phyloP scores from a whole-genome alignment of 2,797 vertebrate genomes.

The Scarus forsteni region DNA sequence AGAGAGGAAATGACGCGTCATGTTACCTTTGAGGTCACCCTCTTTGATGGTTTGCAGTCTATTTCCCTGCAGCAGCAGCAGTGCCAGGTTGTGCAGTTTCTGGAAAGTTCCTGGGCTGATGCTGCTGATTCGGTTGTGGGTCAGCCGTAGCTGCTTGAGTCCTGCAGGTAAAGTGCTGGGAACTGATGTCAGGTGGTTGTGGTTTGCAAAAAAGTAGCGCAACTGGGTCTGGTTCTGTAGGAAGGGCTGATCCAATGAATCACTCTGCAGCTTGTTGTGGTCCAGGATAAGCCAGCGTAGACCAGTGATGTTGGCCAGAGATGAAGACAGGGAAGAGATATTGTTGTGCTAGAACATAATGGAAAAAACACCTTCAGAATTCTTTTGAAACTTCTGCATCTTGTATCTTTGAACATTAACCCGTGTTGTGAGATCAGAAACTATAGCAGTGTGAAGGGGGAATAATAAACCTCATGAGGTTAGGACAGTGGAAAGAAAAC shows the following conservation, averaged over 20 bases:
- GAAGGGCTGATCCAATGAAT: conserved; percentile 47
- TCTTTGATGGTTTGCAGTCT: conserved; percentile 73
- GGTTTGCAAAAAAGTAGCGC: conserved; percentile 81
- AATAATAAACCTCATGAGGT: conserved; percentile 13
- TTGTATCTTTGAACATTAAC: too few relatives aligned
- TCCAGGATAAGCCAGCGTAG: conserved; percentile 86
- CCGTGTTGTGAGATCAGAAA: not conserved
- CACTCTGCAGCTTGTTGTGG: conserved; percentile 77
- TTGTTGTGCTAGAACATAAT: conserved; percentile 77
- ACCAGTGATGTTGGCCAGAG: conserved; percentile 71
- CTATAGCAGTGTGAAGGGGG: conserved; percentile 12
- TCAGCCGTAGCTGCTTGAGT: conserved; percentile 82
- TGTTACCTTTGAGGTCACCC: conserved; percentile 76
- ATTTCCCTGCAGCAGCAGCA: conserved; percentile 86
- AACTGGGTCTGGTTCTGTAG: conserved; percentile 77
- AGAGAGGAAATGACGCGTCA: conserved; percentile 41
- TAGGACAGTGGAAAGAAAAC: conserved; percentile 29
- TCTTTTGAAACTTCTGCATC: not conserved
- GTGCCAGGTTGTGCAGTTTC: conserved; percentile 76
- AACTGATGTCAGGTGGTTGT: conserved; percentile 79
- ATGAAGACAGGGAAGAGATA: conserved; percentile 69
- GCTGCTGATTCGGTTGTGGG: conserved; percentile 81
- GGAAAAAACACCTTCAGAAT: not conserved
- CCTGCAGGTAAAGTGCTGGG: conserved; percentile 76
- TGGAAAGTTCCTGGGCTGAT: conserved; percentile 70